Evolutionary conservation across 2,113 vertebrate species (phyloP).

Genomic region (Laterallus jamaicensis): DNA sequence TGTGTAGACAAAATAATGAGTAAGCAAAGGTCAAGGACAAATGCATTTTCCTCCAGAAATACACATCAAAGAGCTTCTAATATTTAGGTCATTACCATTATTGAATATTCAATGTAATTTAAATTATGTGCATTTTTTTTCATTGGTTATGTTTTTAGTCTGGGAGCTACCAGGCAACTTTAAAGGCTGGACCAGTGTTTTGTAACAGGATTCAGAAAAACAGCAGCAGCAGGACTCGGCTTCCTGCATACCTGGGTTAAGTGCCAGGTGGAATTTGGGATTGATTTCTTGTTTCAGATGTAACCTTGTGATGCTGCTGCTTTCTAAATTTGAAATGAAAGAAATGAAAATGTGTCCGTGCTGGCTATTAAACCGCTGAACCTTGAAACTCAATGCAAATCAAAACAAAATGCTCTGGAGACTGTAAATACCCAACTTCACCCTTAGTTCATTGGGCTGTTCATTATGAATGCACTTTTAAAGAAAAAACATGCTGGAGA

Average conservation of each 20-base stretch:
- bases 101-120: conserved; percentile 49
- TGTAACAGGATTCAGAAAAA: not conserved
- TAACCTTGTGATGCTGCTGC: not conserved
- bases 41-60: conserved; percentile 33
- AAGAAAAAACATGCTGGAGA: not conserved
- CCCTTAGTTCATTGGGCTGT: not conserved
- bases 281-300: not conserved
- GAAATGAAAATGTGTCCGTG: not conserved
- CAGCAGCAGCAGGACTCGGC: not conserved
- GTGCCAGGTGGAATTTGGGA: conserved; percentile 20
- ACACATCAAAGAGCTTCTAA: conserved; percentile 3
- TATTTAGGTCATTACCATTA: conserved; percentile 39
- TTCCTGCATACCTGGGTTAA: not conserved
- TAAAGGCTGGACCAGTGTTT: not conserved
- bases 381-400: conserved; percentile 21
- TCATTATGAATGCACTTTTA: not conserved
- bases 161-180: not conserved
- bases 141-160: not conserved
- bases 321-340: not conserved
- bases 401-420: conserved; percentile 5
- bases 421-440: not conserved
- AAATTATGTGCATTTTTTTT: not conserved
- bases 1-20: conserved; percentile 42
- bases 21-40: conserved; percentile 69
- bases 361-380: not conserved